Conservation (phyloP, 35 echinoderm and acorn worm genomes). For the Heliocidaris tuberculata region DNA sequence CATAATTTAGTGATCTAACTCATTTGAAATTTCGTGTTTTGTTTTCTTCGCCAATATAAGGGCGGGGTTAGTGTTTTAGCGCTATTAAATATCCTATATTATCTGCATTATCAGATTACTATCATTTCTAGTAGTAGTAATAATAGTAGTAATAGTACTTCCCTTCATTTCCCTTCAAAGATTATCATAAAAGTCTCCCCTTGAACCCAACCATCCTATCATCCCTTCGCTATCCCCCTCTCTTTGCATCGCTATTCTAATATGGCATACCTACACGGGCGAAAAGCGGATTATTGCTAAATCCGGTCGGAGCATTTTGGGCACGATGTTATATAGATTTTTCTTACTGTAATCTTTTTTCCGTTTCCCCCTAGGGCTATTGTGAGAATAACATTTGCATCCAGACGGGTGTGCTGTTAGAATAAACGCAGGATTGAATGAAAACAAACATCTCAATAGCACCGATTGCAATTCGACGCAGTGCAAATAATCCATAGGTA, state of each 20-base stretch:
- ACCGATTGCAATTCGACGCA: background rate
- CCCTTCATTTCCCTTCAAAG: too few relatives aligned
- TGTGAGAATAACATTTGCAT: conserved; percentile 3
- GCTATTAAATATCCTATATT: too few relatives aligned
- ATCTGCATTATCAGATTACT: too few relatives aligned
- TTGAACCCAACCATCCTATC: too few relatives aligned
- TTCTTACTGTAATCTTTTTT: conserved; percentile 13
- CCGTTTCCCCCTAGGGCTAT: background rate
- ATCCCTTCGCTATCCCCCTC: background rate
- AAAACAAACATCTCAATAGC: background rate
- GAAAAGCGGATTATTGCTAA: conserved; percentile 1
- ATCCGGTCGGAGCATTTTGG: background rate
- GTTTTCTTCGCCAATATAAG: too few relatives aligned
- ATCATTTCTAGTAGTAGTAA: too few relatives aligned
- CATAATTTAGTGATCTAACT: too few relatives aligned
- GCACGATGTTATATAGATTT: background rate
- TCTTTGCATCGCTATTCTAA: background rate
- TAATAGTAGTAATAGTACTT: too few relatives aligned
- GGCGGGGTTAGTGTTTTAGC: too few relatives aligned
- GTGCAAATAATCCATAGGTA: background rate
- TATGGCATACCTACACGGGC: background rate
- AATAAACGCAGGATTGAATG: background rate
- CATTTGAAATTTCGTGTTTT: too few relatives aligned
- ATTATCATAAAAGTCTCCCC: too few relatives aligned
- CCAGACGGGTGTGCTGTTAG: background rate